These are phyloP conservation scores for Dasypolia templi DNA, from an alignment of 2,888 invertebrate genomes.

Conservation along the genomic window DNA sequence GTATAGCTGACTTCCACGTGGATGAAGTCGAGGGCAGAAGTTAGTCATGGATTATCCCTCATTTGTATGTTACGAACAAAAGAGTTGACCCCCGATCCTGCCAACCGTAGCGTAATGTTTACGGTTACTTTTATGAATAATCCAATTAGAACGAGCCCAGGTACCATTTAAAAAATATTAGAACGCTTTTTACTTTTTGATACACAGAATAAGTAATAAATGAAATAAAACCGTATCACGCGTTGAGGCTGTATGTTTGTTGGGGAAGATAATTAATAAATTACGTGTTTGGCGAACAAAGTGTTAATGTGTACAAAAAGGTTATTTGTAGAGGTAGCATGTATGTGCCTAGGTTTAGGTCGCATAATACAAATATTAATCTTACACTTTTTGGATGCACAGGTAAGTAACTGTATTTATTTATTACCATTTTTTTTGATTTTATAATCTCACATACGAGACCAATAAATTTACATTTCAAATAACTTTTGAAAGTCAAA, in stretches of 20 bases:
- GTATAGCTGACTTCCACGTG: neutral
- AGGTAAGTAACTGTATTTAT: too few relatives aligned
- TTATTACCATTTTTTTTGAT: too few relatives aligned
- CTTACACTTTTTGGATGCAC: neutral
- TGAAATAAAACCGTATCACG: constrained; percentile 41
- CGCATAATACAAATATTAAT: constrained; percentile 1
- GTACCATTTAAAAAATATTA: constrained; percentile 42
- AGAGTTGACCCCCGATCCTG: constrained; percentile 30
- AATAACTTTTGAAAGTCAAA: constrained; percentile 2
- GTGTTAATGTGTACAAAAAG: constrained; percentile 45
- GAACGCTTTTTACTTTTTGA: constrained; percentile 30
- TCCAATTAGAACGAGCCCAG: constrained; percentile 40
- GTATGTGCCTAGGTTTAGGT: constrained; percentile 22
- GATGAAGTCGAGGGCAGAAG: neutral
- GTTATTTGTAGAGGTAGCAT: constrained; percentile 13
- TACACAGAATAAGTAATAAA: constrained; percentile 50
- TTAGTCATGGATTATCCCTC: neutral
- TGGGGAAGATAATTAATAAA: constrained; percentile 55
- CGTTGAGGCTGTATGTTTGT: constrained; percentile 41
- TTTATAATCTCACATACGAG: neutral
- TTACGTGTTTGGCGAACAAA: constrained; percentile 50
- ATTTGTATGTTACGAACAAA: constrained; percentile 9
- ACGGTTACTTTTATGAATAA: constrained; percentile 49
- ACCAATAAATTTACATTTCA: neutral
- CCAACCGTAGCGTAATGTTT: constrained; percentile 44